Base-by-base conservation (phyloP, 2,888 invertebrate species). In the Fissipunctia ypsillon region DNA sequence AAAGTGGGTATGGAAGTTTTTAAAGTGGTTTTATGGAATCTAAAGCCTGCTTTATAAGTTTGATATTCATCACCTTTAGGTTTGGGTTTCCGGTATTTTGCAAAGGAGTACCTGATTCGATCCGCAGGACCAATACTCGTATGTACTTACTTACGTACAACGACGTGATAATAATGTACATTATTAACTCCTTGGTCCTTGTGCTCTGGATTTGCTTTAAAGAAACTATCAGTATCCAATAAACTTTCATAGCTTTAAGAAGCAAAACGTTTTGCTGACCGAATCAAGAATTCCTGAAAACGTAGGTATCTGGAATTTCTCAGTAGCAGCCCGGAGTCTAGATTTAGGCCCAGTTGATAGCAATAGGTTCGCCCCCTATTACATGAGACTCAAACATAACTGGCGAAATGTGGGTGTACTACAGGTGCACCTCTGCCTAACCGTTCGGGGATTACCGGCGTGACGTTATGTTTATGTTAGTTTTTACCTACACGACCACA, bases 21-120 rank as follows among this genome's bases (percentile, higher is more conserved):
- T 7, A 52, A 64, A 72, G 28, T 25, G 48, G 43, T 19, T 70
- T 54, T 78, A 10, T 63, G 25, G 54, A 16, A 31, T 60, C 6
- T 4, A n/a, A 50, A 57, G 9, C 31, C 16, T 5, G 41, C 48
- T 6, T 57, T 71, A 57, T 41, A 50, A 22, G 28, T 45, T 70
- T 43, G 14, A 16, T 1, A 45, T 43, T 69, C 25, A 54, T 25
- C 3, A 22, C 6, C 22, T 56, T 54, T 69, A 7, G 22, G 0
- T 50, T 22, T 0, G 3, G 3, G 10, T 70, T 56, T 60, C 70
- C 28, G 28, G 60, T 45, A 22, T 16, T 52, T 75, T 68, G 3
- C 28, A 50, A 59, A 43, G 3, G 5, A 10, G 10, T 35, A 1
- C 0, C n/a, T n/a, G n/a, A n/a, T 28, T 10, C 0, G 3, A 41